Evolutionary conservation across 2,888 invertebrate species (phyloP), one percentile per base, ranked within the genome.

Genomic region (Acronicta aceris): DNA sequence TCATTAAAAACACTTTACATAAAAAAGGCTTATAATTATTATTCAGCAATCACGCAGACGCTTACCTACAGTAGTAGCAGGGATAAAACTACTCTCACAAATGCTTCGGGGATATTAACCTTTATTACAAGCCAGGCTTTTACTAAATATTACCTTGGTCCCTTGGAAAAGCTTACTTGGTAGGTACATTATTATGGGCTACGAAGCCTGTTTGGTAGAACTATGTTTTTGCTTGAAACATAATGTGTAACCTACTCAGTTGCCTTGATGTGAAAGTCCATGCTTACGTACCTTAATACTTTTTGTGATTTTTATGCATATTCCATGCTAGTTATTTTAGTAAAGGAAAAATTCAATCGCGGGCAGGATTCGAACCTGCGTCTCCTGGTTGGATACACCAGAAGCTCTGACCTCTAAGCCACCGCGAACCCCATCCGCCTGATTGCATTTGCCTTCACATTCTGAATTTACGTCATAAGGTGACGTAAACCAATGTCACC

Each of bases 71-170:
- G 79, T 83, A 78, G 77, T 65, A 57, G 71, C 45, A 59, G 67
- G 71, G 79, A 85, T 90, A 89, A 89, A 88, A 89, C 88, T 84
- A 83, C 88, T 84, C 83, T 87, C 79, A 82, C 85, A 87, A 89
- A 90, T 89, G 86, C 78, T 83, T 81, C 56, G 70, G 76, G 85
- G 81, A 86, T 87, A 86, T 90, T 90, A 89, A 87, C 87, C 86
- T 89, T 89, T 86, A 88, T 83, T 83, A 87, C 89, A 83, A 78
- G 74, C 70, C 69, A 71, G 59, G 77, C 83, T 85, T 78, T 82
- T 73, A 81, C 82, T 76, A 68, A 77, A 79, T 73, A 77, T 77
- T 74, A 77, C 67, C 74, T 53, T 27, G 56, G 51, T 46, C 62
- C 62, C 57, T 62, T 55, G 80, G 79, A 82, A 51, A 76, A 72